Evolutionary conservation across 1,140 invertebrate genomes (phyloP).

Genomic region (Drosophila busckii): DNA sequence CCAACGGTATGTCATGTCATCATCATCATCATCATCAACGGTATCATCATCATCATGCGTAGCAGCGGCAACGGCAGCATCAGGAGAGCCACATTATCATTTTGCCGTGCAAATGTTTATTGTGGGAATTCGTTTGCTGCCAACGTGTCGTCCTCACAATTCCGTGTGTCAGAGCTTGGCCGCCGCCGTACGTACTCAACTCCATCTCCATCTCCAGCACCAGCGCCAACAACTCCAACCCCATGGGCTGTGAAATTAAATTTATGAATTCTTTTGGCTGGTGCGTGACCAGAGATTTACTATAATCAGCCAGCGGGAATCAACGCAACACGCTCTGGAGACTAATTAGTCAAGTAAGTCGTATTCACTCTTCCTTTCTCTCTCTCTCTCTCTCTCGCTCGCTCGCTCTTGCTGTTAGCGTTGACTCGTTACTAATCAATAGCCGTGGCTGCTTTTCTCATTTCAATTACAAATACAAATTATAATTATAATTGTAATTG

Average conservation of each 20-base stretch:
- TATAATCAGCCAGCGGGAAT: conserved; percentile 74
- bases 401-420: no score
- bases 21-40: conserved; percentile 19
- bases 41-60: conserved; percentile 8
- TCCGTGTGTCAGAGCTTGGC: no score
- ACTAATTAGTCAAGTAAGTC: conserved; percentile 65
- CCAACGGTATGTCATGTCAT: conserved; percentile 56
- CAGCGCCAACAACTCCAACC: not conserved
- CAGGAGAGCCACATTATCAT: conserved; percentile 58
- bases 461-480: conserved; percentile 43
- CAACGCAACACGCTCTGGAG: conserved; percentile 72
- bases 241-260: conserved; percentile 68
- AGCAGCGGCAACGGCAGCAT: conserved; percentile 31
- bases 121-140: conserved; percentile 64
- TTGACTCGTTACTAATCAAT: no score
- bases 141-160: conserved; percentile 41
- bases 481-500: conserved; percentile 74
- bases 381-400: not conserved
- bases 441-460: not conserved
- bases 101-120: conserved; percentile 70
- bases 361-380: not conserved
- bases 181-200: no score
- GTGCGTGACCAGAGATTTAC: conserved; percentile 76
- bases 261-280: conserved; percentile 76
- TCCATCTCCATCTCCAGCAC: not conserved